Base-by-base conservation (phyloP, 2,113 vertebrate genomes). In the Mandrillus leucophaeus region DNA sequence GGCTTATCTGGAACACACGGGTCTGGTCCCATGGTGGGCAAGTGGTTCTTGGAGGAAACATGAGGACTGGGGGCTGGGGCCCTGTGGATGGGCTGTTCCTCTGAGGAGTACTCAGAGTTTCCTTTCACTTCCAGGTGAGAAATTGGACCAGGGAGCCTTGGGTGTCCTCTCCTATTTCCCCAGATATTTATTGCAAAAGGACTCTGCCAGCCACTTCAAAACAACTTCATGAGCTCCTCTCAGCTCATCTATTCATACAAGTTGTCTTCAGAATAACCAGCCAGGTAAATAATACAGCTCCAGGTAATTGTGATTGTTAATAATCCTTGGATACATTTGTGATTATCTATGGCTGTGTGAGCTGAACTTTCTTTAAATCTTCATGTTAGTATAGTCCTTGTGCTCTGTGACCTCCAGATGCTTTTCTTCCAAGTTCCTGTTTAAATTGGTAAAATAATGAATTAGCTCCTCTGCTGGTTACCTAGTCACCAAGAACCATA, bases 401-500 rank as follows among this genome's bases (percentile, higher is more conserved):
- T 25, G 61, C 75, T 95, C 40, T 76, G 85, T 83, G 83, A 78
- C 84, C 35, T 38, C 40, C 61, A 86, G 96, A 93, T 92, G 55
- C 81, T 92, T 94, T 96, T 93, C 75, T 96, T 90, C 86, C 0
- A 1, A 93, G 83, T 76, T 90, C 76, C 94, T 97, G 80, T 92
- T 95, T 85, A 95, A 97, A 97, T 94, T 96, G 94, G 93, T 96
- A 93, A 96, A 96, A 97, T 96, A 97, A 98, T 96, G 82, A 81
- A 97, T 97, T 93, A 81, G 75, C 75, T 95, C 64, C 83, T 96
- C 83, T 48, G 50, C 81, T 94, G 93, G 91, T 86, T 98, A 95
- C 88, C 81, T 91, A 70, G 96, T 97, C 89, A 97, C 95, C 57
- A 84, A 92, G 93, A 96, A 93, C 73, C 82, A 87, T 3, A 30